A percentile compares a stretch with the other conserved stretches of the same genome.
Evolutionary conservation across 2,113 vertebrate genomes (phyloP).

Genomic region (Coracopsis vasa): DNA sequence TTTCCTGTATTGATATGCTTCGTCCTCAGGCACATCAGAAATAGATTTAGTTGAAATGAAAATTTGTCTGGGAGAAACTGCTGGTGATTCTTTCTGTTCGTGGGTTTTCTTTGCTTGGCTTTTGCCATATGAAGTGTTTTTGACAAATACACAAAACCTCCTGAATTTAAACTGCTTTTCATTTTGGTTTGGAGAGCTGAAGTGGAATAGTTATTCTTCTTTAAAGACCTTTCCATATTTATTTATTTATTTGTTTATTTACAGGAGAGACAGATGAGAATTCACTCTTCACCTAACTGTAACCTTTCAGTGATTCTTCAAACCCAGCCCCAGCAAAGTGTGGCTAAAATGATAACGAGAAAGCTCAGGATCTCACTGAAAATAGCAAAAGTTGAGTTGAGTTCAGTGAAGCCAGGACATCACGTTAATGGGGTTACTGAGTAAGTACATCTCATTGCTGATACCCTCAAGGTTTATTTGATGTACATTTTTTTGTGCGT

Average conservation of each 20-base stretch:
- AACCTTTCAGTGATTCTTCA: neutral
- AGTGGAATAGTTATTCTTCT: neutral
- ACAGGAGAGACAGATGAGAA: neutral
- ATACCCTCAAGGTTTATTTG: neutral
- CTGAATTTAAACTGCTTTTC: neutral
- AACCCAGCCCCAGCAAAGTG: neutral
- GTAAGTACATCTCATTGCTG: neutral
- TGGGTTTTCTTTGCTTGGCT: neutral
- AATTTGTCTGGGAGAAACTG: neutral
- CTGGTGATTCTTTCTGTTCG: neutral
- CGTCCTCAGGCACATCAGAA: neutral
- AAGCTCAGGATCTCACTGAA: neutral
- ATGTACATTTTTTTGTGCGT: neutral
- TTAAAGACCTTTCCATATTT: neutral
- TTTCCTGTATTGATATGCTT: neutral
- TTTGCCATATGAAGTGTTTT: neutral
- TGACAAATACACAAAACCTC: neutral
- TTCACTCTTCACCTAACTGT: neutral
- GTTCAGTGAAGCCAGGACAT: neutral
- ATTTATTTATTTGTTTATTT: neutral
- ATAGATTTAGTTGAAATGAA: constrained; percentile 17
- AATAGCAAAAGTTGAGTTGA: neutral
- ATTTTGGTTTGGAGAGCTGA: neutral
- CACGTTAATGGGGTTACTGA: neutral
- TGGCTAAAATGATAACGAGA: neutral